These are phyloP conservation scores for Orcinus orca DNA, from an alignment of 2,113 vertebrate species.

Conservation along the genomic window DNA sequence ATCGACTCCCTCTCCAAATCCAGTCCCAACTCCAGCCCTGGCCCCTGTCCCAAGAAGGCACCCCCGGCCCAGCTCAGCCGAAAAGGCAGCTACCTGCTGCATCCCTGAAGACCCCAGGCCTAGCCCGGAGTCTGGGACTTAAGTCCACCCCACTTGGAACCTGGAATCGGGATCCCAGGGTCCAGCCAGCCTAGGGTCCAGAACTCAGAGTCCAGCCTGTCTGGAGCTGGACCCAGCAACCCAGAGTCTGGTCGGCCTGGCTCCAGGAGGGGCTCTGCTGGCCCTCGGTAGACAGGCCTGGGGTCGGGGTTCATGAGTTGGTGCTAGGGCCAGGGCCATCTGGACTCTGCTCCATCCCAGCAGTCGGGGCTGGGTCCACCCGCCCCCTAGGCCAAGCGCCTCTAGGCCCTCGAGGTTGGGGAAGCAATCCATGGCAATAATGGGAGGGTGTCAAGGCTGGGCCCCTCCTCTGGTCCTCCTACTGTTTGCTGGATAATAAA, in stretches of 20 bases:
- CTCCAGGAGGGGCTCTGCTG: background rate
- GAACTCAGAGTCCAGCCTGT: slow-evolving; percentile 36
- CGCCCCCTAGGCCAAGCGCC: background rate
- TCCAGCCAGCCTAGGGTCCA: slow-evolving; percentile 40
- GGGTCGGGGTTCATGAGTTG: slow-evolving; percentile 60
- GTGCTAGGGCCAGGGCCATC: slow-evolving; percentile 70
- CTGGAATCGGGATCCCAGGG: slow-evolving; percentile 46
- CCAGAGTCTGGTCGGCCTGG: slow-evolving; percentile 30
- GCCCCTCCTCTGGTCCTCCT: slow-evolving; percentile 62
- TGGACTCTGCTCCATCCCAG: slow-evolving; percentile 57
- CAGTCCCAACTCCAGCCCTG: slow-evolving; percentile 75
- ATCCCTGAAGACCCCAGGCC: slow-evolving; percentile 78
- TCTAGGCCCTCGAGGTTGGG: slow-evolving; percentile 36
- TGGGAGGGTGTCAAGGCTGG: slow-evolving; percentile 60
- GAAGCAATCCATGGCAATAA: slow-evolving; percentile 75
- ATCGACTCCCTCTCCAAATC: slow-evolving; percentile 73
- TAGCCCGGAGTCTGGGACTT: slow-evolving; percentile 48
- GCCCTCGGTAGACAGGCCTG: slow-evolving; percentile 32
- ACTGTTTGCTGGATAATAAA: slow-evolving; percentile 74
- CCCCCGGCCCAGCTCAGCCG: slow-evolving; percentile 79
- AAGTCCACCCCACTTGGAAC: slow-evolving; percentile 20
- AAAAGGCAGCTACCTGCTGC: slow-evolving; percentile 86
- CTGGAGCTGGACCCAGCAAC: slow-evolving; percentile 45
- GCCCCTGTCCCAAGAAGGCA: slow-evolving; percentile 81
- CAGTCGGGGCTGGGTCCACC: slow-evolving; percentile 23